phyloP scores from a whole-genome alignment of 2,888 invertebrate species.

The Bursaphelenchus okinawaensis region DNA sequence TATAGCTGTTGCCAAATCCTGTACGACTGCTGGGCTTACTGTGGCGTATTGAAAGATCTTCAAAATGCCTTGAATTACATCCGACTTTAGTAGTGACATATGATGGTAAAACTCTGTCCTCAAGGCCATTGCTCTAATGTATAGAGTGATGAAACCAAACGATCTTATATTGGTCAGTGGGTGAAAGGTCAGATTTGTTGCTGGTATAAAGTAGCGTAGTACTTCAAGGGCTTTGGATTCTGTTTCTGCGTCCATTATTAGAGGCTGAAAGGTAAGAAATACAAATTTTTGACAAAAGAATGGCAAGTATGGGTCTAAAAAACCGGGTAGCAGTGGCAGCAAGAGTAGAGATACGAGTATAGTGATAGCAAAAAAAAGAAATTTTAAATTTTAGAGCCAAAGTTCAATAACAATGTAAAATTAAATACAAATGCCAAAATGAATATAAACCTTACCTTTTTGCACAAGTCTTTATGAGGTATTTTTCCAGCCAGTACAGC shows the following conservation, averaged over 20 bases:
- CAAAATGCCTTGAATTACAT: constrained; percentile 73
- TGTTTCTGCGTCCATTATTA: constrained; percentile 70
- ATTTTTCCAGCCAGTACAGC: not conserved
- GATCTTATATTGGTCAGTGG: constrained; percentile 81
- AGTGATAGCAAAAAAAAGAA: too few relatives aligned
- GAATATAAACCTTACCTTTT: constrained; percentile 28
- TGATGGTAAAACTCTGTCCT: not conserved
- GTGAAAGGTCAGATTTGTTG: constrained; percentile 65
- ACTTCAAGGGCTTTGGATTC: constrained; percentile 44
- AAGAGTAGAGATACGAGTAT: too few relatives aligned
- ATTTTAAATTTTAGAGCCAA: too few relatives aligned
- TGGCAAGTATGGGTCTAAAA: too few relatives aligned
- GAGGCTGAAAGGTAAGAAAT: constrained; percentile 58
- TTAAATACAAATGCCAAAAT: too few relatives aligned
- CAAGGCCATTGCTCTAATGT: not conserved
- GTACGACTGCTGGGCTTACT: constrained; percentile 74
- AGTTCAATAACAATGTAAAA: too few relatives aligned
- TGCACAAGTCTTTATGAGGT: constrained; percentile 8
- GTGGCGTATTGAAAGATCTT: constrained; percentile 86
- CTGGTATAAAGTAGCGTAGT: constrained; percentile 4
- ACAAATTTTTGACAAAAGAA: not conserved
- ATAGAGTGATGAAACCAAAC: constrained; percentile 62
- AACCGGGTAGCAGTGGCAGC: too few relatives aligned
- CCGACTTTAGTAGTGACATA: constrained; percentile 60
- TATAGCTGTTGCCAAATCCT: constrained; percentile 57